Percentiles rank a stretch among this genome's conserved stretches.
phyloP scores from a whole-genome alignment of 2,113 vertebrate genomes.

The Thalassoma bifasciatum region DNA sequence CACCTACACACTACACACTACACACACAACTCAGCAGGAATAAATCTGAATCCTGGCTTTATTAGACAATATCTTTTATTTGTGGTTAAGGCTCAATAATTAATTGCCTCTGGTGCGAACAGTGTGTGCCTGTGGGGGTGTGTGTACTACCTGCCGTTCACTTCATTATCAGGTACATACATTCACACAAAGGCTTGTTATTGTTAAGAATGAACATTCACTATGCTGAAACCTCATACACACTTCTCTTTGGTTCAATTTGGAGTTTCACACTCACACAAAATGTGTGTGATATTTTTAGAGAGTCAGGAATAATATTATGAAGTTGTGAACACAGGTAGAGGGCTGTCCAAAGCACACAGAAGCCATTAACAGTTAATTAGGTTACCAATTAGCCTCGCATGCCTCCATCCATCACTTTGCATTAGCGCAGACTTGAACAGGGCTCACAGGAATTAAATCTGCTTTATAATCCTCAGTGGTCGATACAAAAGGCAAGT shows the following conservation, averaged over 20 bases:
- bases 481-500: constrained; percentile 14
- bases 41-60: constrained; percentile 30
- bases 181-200: constrained; percentile 37
- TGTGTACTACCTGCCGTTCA: constrained; percentile 25
- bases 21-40: constrained; percentile 27
- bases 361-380: constrained; percentile 42
- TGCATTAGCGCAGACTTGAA: constrained; percentile 37
- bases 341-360: constrained; percentile 1
- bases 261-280: background rate
- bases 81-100: constrained; percentile 44
- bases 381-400: constrained; percentile 25
- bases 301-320: constrained; percentile 20
- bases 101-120: constrained; percentile 48
- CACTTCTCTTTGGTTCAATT: background rate
- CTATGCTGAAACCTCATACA: background rate
- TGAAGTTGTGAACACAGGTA: background rate
- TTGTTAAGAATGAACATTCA: constrained; percentile 35
- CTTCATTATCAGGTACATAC: constrained; percentile 25
- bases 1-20: constrained; percentile 25
- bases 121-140: constrained; percentile 27
- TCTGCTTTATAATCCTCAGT: constrained; percentile 27
- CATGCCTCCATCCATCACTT: constrained; percentile 43
- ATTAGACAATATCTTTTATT: constrained; percentile 43
- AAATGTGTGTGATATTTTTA: constrained; percentile 17
- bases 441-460: constrained; percentile 5